Evolutionary conservation across 2,113 vertebrate genomes (phyloP), one percentile per base, ranked within the genome.

Genomic region (Cheirogaleus medius): DNA sequence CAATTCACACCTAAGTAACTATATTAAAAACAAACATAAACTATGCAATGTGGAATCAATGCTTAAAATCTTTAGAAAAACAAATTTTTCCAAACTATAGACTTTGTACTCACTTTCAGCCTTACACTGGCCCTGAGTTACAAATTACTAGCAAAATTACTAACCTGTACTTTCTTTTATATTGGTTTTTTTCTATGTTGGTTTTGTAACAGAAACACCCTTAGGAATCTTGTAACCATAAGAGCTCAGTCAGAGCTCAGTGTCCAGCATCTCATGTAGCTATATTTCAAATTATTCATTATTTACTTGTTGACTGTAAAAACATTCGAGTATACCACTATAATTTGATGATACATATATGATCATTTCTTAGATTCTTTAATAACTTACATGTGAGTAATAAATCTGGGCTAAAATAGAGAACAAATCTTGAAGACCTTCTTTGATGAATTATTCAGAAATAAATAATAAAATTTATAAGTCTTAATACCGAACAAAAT

Each of bases 1-100:
- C 84, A 95, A 56, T 92, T 97, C 76, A 97, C 73, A 82, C 74
- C 90, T 80, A 81, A 83, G 83, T 87, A 97, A 77, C 52, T 96
- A 85, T 73, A 44, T 47, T 52, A 63, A 54, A 77, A 82, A 10
- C 3, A 54, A 97, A 96, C 47, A 93, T 85, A 94, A 98, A 85
- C 0, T 0, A 91, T n/a, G 52, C 87, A 85, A 94, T 93, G 60
- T 66, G n/a, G 80, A 93, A 20, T 80, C 77, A 68, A 97, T 60
- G 71, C 32, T 73, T 84, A 82, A 95, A 87, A 86, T 81, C 63
- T 63, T 63, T 63, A 29, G 27, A 29, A 63, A 63, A 63, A 4
- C 9, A 63, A 29, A 63, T 29, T 96, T 94, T 93, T 83, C 87
- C 88, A 96, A 92, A 87, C 81, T 87, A 90, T 64, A 81, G 8